Conservation (phyloP, 2,888 invertebrate genomes). For the Tetanocera ferruginea region DNA sequence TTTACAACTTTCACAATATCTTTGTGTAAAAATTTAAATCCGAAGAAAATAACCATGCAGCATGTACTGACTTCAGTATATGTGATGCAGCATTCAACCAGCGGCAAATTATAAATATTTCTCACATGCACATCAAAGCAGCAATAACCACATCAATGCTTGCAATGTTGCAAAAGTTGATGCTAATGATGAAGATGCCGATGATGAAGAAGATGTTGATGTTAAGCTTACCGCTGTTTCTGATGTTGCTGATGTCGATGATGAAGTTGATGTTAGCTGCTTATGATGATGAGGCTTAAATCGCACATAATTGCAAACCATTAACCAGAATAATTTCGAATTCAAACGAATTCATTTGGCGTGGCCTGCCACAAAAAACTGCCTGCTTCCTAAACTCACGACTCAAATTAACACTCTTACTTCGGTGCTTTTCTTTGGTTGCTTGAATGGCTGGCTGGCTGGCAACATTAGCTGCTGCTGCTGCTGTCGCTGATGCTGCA, state of each 20-base stretch:
- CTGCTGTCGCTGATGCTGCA: conserved; percentile 1
- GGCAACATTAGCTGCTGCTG: conserved; percentile 15
- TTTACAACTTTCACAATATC: too few species aligned
- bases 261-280: not conserved
- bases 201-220: not conserved
- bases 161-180: not conserved
- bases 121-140: too few species aligned
- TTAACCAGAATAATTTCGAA: conserved; percentile 29
- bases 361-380: not conserved
- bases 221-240: not conserved
- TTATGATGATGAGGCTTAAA: conserved; percentile 31
- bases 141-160: too few species aligned
- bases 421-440: too few species aligned
- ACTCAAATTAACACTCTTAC: conserved; percentile 29
- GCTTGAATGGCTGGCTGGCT: too few species aligned
- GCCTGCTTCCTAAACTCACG: conserved; percentile 24
- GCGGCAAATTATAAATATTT: too few species aligned
- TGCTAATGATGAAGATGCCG: not conserved
- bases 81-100: too few species aligned
- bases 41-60: too few species aligned
- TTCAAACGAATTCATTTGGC: conserved; percentile 33
- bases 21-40: too few species aligned
- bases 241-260: not conserved
- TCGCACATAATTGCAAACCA: conserved; percentile 36
- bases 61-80: too few species aligned